Percentiles rank a stretch among this genome's conserved stretches.
phyloP scores from a whole-genome alignment of 2,888 invertebrate species.

The Synanthedon vespiformis region DNA sequence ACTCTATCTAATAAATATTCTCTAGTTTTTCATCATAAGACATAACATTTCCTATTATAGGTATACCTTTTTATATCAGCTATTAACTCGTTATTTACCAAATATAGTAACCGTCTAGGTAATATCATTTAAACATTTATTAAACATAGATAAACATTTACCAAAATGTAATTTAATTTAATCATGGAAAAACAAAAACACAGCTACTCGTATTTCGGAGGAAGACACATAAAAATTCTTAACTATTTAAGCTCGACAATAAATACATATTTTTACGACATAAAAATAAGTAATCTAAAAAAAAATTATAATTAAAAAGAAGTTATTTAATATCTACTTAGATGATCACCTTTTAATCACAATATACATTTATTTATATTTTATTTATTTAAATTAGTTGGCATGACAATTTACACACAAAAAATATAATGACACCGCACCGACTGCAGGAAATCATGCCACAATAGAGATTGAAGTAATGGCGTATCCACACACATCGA shows the following conservation, averaged over 20 bases:
- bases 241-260: slow-evolving; percentile 38
- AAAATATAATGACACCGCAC: not conserved
- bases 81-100: slow-evolving; percentile 4
- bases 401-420: slow-evolving; percentile 7
- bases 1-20: slow-evolving; percentile 8
- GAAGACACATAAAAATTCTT: slow-evolving; percentile 27
- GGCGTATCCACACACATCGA: too few species aligned
- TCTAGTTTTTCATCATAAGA: slow-evolving; percentile 9
- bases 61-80: slow-evolving; percentile 9
- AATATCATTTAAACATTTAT: not conserved
- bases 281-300: not conserved
- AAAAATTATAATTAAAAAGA: slow-evolving; percentile 5
- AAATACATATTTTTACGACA: slow-evolving; percentile 6
- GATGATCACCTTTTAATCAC: slow-evolving; percentile 20
- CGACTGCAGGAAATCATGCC: too few species aligned
- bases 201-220: slow-evolving; percentile 5
- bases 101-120: slow-evolving; percentile 3
- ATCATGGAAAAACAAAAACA: not conserved
- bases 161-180: not conserved
- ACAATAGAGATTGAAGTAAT: too few species aligned
- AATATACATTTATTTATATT: slow-evolving; percentile 10
- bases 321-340: slow-evolving; percentile 6
- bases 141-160: not conserved
- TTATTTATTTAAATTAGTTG: slow-evolving; percentile 4
- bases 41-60: slow-evolving; percentile 8